phyloP scores from a whole-genome alignment of 2,888 invertebrate genomes.

The Phorcus lineatus region DNA sequence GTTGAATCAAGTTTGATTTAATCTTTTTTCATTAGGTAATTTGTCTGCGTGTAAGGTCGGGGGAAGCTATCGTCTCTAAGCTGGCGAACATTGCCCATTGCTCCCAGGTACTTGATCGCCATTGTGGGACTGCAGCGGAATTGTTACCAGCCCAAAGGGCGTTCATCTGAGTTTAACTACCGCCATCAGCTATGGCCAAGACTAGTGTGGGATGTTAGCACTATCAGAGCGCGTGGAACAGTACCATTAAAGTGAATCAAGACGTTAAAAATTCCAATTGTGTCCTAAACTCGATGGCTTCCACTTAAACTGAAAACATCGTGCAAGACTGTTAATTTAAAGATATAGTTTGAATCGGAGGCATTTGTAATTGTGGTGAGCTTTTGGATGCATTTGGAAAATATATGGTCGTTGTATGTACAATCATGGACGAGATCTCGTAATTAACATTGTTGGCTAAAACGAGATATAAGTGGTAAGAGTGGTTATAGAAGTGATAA shows the following conservation, averaged over 20 bases:
- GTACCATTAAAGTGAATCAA: background rate
- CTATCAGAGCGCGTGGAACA: background rate
- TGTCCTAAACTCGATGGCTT: background rate
- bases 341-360: no score
- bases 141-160: background rate
- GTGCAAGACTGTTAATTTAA: no score
- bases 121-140: background rate
- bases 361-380: no score
- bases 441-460: no score
- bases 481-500: no score
- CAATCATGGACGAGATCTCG: no score
- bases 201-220: background rate
- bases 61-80: background rate
- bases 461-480: no score
- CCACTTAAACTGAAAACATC: no score
- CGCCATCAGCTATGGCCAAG: background rate
- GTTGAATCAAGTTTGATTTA: constrained; percentile 7
- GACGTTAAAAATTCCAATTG: background rate
- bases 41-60: background rate
- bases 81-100: background rate
- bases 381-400: no score
- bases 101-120: background rate
- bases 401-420: no score
- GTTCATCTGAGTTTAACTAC: background rate
- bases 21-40: constrained; percentile 4